Conservation (phyloP, 2,888 invertebrate species). For the Calephelis perditalis region DNA sequence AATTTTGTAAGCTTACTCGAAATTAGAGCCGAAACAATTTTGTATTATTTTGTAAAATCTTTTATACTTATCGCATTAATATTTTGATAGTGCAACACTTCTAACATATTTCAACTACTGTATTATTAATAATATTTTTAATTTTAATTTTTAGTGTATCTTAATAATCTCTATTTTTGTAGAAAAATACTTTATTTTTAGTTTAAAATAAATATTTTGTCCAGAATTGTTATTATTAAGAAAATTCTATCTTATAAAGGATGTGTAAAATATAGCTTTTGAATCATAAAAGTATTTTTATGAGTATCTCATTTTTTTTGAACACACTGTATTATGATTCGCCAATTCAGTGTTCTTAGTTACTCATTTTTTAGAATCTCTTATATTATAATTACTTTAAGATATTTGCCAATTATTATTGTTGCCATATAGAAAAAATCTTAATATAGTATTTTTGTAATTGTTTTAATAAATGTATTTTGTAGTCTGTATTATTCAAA, state of each 20-base stretch:
- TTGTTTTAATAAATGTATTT: conserved; percentile 3
- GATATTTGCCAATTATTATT: conserved; percentile 3
- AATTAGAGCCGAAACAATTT: not conserved
- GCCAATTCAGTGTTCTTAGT: not conserved
- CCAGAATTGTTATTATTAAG: no score
- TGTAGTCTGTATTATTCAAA: not conserved
- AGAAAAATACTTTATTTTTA: no score
- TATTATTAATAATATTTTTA: no score
- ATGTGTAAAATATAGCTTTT: no score
- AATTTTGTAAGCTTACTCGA: no score
- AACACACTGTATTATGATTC: no score
- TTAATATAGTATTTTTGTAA: conserved; percentile 7
- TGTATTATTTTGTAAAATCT: conserved; percentile 8
- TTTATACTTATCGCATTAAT: conserved; percentile 1
- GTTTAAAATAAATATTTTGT: no score
- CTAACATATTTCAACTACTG: not conserved
- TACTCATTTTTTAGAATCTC: not conserved
- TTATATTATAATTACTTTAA: not conserved
- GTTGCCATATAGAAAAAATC: conserved; percentile 8
- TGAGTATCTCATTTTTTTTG: no score
- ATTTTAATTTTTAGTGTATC: no score
- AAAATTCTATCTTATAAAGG: no score
- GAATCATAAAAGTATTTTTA: no score
- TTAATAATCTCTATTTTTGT: no score
- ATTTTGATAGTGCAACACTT: not conserved